Conservation (phyloP, 2,888 invertebrate genomes). For the Rutpela maculata region DNA sequence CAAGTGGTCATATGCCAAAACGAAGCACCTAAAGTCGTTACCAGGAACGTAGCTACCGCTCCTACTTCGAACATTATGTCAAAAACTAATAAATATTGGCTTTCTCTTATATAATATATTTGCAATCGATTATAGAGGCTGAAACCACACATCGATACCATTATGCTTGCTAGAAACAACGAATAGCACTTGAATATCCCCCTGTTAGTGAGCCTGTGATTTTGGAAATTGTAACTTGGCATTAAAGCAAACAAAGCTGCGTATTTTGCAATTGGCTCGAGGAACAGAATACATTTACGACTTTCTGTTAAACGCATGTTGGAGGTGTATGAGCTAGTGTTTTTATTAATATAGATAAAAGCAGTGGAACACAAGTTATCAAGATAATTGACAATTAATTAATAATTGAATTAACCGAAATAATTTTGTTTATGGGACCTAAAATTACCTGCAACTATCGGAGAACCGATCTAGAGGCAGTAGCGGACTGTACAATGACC, state of each 20-base stretch:
- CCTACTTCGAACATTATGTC: not conserved
- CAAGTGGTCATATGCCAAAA: constrained; percentile 31
- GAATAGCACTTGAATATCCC: constrained; percentile 8
- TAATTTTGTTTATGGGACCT: too few species aligned
- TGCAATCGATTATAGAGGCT: not conserved
- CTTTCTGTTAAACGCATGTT: not conserved
- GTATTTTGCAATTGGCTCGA: not conserved
- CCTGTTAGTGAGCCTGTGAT: not conserved
- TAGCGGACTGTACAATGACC: too few species aligned
- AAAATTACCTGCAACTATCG: too few species aligned
- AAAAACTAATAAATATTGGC: not conserved
- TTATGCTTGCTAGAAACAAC: not conserved
- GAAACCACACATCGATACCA: not conserved
- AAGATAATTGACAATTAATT: too few species aligned
- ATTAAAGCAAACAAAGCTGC: not conserved
- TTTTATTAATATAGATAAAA: too few species aligned
- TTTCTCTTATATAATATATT: not conserved
- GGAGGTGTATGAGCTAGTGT: not conserved
- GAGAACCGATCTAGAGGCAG: too few species aligned
- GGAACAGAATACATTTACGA: not conserved
- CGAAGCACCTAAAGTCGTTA: constrained; percentile 1
- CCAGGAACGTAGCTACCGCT: not conserved
- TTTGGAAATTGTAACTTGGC: constrained; percentile 18
- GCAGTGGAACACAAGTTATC: too few species aligned
- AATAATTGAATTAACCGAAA: too few species aligned